These are phyloP conservation scores for Acanthosepion esculentum DNA, from an alignment of 2,888 invertebrate species.

Conservation along the genomic window DNA sequence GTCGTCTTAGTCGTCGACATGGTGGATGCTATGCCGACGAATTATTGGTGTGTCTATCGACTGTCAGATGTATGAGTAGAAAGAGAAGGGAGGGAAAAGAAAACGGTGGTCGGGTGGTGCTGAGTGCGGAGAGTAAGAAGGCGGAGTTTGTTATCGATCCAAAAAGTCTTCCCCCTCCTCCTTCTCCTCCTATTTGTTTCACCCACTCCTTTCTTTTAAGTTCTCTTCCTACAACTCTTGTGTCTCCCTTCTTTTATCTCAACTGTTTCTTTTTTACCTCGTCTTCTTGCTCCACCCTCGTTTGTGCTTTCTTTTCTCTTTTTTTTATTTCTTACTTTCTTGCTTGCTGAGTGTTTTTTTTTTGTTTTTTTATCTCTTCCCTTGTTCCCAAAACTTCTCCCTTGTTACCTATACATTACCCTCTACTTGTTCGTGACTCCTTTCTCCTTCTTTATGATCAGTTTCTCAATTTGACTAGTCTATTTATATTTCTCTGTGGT, in stretches of 20 bases:
- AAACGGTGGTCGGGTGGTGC: not conserved
- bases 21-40: not conserved
- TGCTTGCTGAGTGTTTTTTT: not conserved
- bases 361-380: not conserved
- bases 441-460: not conserved
- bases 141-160: conserved; percentile 33
- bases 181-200: not conserved
- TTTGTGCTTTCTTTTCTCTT: not conserved
- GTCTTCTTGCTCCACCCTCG: not conserved
- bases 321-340: not conserved
- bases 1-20: not conserved
- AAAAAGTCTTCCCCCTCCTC: not conserved
- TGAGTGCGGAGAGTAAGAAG: not conserved
- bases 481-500: no score
- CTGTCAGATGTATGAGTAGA: not conserved
- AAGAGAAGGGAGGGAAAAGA: not conserved
- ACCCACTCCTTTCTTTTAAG: not conserved
- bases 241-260: not conserved
- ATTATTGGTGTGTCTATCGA: conserved; percentile 33
- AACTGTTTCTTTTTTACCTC: no score
- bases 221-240: not conserved
- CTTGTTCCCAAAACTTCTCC: not conserved
- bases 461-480: not conserved
- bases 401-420: not conserved
- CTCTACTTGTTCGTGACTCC: not conserved